These are phyloP conservation scores for Aproaerema taeniolella DNA, from an alignment of 2,888 invertebrate genomes.

Conservation along the genomic window DNA sequence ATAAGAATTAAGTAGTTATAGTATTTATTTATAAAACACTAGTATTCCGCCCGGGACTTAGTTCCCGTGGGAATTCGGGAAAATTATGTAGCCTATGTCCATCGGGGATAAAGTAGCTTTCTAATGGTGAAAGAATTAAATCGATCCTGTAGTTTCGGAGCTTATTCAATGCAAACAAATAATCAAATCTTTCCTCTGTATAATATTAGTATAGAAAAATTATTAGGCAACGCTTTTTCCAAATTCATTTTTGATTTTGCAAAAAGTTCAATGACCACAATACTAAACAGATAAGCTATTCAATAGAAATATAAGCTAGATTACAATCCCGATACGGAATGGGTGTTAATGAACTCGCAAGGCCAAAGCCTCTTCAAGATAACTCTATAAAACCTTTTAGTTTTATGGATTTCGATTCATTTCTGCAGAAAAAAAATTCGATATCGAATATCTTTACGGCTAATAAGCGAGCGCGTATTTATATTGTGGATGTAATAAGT, in stretches of 20 bases:
- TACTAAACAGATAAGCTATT: constrained; percentile 37
- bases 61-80: too few relatives aligned
- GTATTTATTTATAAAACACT: too few relatives aligned
- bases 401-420: constrained; percentile 64
- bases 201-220: too few relatives aligned
- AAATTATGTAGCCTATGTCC: too few relatives aligned
- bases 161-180: too few relatives aligned
- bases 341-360: constrained; percentile 67
- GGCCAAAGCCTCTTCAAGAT: constrained; percentile 61
- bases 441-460: constrained; percentile 65
- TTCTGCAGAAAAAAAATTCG: constrained; percentile 59
- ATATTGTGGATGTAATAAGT: constrained; percentile 33
- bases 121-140: background rate
- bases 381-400: constrained; percentile 72
- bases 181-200: too few relatives aligned
- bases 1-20: too few relatives aligned
- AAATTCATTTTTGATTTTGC: too few relatives aligned
- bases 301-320: constrained; percentile 56
- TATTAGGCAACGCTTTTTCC: too few relatives aligned
- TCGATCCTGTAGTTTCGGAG: too few relatives aligned
- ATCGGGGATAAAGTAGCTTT: too few relatives aligned
- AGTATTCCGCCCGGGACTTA: too few relatives aligned
- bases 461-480: constrained; percentile 46
- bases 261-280: constrained; percentile 27
- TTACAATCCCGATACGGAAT: constrained; percentile 61